Percentiles rank a stretch among this genome's conserved stretches.
phyloP scores from a whole-genome alignment of 2,888 invertebrate genomes.

The Nemoura dubitans region DNA sequence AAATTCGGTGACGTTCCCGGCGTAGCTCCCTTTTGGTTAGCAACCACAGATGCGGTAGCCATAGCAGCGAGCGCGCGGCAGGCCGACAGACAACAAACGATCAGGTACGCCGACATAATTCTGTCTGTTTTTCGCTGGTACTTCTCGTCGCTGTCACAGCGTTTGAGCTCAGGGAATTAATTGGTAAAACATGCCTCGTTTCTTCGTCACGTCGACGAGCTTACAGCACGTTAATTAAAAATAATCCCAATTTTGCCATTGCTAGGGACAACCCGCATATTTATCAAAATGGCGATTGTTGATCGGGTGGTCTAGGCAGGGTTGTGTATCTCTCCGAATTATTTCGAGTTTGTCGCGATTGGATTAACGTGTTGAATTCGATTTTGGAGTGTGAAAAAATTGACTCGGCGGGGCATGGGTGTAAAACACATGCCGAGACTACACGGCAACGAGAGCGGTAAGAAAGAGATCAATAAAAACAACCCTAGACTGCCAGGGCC shows the following conservation, averaged over 20 bases:
- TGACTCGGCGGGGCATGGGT: background rate
- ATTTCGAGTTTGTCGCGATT: background rate
- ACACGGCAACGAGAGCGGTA: background rate
- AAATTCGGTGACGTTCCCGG: conserved; percentile 38
- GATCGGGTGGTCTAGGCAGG: background rate
- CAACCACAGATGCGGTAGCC: conserved; percentile 52
- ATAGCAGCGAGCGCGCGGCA: conserved; percentile 49
- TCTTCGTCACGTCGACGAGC: too few relatives aligned
- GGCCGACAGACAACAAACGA: conserved; percentile 51
- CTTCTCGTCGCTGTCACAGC: background rate
- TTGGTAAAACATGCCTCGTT: too few relatives aligned
- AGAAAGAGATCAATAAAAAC: background rate
- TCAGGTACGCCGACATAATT: background rate
- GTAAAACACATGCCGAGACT: background rate
- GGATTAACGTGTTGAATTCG: background rate
- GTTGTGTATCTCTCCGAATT: background rate
- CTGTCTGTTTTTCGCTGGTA: background rate
- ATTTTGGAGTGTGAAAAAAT: background rate
- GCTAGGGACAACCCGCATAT: background rate
- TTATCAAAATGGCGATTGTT: conserved; percentile 3
- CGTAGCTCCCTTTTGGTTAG: conserved; percentile 50
- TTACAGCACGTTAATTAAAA: background rate
- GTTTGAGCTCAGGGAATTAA: too few relatives aligned
- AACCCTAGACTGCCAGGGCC: background rate
- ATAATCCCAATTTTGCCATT: background rate